phyloP scores from a whole-genome alignment of 2,888 invertebrate species.

The Macropis europaea region DNA sequence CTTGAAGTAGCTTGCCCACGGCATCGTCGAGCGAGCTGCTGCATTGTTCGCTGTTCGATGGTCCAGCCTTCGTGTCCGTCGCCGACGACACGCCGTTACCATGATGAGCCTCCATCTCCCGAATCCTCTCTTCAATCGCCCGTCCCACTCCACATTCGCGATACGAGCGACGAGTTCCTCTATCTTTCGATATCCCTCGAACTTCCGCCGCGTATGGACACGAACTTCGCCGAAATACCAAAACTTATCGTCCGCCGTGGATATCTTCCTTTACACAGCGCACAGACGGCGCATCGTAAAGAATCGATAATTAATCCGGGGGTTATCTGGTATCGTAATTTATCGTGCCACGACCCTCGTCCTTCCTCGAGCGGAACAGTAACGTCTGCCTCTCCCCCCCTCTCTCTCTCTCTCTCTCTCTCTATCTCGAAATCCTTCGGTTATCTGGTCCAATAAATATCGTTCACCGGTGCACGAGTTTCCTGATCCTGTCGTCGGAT shows the following conservation, averaged over 20 bases:
- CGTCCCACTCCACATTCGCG: constrained; percentile 29
- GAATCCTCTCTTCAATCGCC: constrained; percentile 9
- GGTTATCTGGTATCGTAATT: constrained; percentile 54
- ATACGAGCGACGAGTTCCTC: background rate
- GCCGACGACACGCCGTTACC: constrained; percentile 45
- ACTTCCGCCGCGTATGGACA: background rate
- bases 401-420: constrained; percentile 20
- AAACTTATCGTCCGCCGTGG: constrained; percentile 1
- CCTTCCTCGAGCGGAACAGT: constrained; percentile 7
- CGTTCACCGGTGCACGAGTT: constrained; percentile 2
- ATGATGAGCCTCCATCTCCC: constrained; percentile 50
- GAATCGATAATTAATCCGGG: constrained; percentile 46
- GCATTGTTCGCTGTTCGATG: constrained; percentile 63
- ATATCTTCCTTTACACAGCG: constrained; percentile 18
- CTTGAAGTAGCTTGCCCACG: constrained; percentile 77
- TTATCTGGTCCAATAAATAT: constrained; percentile 43
- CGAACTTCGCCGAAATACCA: constrained; percentile 12
- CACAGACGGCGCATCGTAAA: constrained; percentile 21
- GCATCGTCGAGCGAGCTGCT: constrained; percentile 73
- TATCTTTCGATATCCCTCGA: background rate
- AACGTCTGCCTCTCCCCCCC: constrained; percentile 40
- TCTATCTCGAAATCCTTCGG: constrained; percentile 13
- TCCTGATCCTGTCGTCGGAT: background rate
- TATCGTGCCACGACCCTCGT: constrained; percentile 32
- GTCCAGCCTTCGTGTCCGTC: constrained; percentile 60